Percentiles rank a stretch among this genome's conserved stretches.
Conservation (phyloP, 37 sponge, comb jelly and placozoan genomes). For the Axinella damicornis region DNA sequence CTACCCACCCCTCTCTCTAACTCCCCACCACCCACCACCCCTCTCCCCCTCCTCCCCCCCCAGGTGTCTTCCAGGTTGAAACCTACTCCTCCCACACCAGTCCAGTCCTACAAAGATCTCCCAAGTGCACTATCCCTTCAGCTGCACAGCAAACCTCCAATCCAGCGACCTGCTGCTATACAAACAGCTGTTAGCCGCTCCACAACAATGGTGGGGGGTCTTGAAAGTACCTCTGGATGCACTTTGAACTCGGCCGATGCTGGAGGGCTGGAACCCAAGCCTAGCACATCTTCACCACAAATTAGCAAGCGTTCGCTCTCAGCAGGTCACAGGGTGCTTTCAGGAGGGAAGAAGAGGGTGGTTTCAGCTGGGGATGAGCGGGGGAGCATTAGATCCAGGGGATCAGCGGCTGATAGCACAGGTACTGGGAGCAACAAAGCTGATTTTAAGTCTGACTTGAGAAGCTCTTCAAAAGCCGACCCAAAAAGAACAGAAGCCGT, state of each 20-base stretch:
- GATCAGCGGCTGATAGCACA: no score
- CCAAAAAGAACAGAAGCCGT: constrained; percentile 10
- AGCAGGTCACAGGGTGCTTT: background rate
- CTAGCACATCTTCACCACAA: background rate
- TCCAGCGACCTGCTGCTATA: background rate
- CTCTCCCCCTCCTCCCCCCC: background rate
- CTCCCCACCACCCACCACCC: no score
- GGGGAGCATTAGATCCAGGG: no score
- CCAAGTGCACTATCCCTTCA: background rate
- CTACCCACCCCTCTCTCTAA: no score
- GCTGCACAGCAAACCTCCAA: background rate
- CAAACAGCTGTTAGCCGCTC: background rate
- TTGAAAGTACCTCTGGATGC: background rate
- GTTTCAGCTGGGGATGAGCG: no score
- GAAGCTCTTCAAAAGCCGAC: no score
- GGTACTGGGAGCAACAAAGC: background rate
- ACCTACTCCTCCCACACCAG: constrained; percentile 54
- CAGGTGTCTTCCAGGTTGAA: background rate
- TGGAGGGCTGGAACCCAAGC: constrained; percentile 7
- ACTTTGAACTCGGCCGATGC: background rate
- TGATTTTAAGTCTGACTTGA: background rate
- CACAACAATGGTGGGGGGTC: background rate
- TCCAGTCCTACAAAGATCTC: constrained; percentile 39
- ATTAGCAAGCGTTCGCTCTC: constrained; percentile 17
- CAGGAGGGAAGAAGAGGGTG: no score